Conservation (phyloP, 2,888 invertebrate genomes). For the Drosophila robusta region DNA sequence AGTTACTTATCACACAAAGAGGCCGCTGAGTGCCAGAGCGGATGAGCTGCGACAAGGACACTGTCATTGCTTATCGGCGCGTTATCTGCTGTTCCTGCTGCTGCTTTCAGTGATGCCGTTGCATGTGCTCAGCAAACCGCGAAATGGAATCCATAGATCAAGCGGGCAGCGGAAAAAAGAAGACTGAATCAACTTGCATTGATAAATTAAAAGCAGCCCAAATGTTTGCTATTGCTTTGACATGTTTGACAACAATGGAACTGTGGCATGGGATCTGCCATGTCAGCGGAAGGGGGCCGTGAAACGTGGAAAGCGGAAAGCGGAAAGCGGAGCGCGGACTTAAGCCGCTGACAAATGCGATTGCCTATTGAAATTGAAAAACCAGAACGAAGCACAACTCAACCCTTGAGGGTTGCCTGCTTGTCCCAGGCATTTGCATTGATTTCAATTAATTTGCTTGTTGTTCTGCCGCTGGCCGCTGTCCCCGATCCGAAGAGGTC, state of each 20-base stretch:
- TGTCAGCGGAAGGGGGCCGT: not conserved
- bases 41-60: slow-evolving; percentile 46
- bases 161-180: slow-evolving; percentile 33
- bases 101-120: slow-evolving; percentile 18
- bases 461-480: slow-evolving; percentile 46
- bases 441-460: slow-evolving; percentile 81
- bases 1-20: slow-evolving; percentile 55
- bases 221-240: slow-evolving; percentile 81
- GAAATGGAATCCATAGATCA: slow-evolving; percentile 78
- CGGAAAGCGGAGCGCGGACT: slow-evolving; percentile 40
- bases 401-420: slow-evolving; percentile 59
- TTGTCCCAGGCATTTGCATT: slow-evolving; percentile 70
- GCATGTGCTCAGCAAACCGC: slow-evolving; percentile 77
- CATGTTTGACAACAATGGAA: slow-evolving; percentile 82
- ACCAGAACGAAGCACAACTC: slow-evolving; percentile 50
- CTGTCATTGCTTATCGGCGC: slow-evolving; percentile 61
- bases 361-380: slow-evolving; percentile 75
- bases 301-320: not conserved
- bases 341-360: slow-evolving; percentile 82
- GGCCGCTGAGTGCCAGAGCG: slow-evolving; percentile 24
- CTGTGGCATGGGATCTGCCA: not conserved
- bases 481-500: slow-evolving; percentile 43
- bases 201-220: slow-evolving; percentile 80
- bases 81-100: slow-evolving; percentile 49
- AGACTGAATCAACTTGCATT: slow-evolving; percentile 63